Percentiles rank a stretch among this genome's conserved stretches.
phyloP scores from a whole-genome alignment of 2,113 vertebrate genomes.

The Solea senegalensis region DNA sequence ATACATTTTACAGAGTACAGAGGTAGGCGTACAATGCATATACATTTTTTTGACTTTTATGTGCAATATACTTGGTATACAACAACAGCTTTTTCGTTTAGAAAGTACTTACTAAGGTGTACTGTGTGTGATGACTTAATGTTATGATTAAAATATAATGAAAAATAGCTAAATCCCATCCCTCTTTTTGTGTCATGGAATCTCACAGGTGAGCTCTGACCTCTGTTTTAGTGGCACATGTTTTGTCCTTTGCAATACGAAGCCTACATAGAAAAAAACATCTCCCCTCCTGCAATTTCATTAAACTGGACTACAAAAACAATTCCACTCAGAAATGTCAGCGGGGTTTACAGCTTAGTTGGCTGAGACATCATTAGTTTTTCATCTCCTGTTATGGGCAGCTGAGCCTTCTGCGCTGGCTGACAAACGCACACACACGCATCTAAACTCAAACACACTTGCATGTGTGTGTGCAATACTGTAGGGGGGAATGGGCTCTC shows the following conservation, averaged over 20 bases:
- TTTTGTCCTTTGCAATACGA: constrained; percentile 23
- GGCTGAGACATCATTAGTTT: constrained; percentile 60
- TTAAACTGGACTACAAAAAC: constrained; percentile 59
- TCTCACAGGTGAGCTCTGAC: constrained; percentile 5
- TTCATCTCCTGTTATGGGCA: constrained; percentile 44
- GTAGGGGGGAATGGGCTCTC: background rate
- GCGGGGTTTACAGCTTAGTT: constrained; percentile 51
- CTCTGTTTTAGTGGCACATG: constrained; percentile 15
- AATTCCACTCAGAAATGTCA: constrained; percentile 65
- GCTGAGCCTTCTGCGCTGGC: constrained; percentile 19
- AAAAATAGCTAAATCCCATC: background rate
- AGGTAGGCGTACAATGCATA: too few species aligned
- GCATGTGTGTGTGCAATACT: background rate
- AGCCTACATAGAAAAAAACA: constrained; percentile 20
- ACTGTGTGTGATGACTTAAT: too few species aligned
- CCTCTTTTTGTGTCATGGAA: background rate
- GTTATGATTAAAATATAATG: background rate
- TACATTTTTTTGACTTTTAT: too few species aligned
- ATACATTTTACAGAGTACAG: too few species aligned
- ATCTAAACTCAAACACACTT: background rate
- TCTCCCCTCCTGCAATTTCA: constrained; percentile 27
- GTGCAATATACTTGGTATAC: too few species aligned
- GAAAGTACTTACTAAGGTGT: too few species aligned
- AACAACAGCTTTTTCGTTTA: too few species aligned
- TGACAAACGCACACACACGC: constrained; percentile 19